These are phyloP conservation scores for Hypotaenidia philippensis DNA, from an alignment of 2,797 vertebrate genomes.

Conservation along the genomic window DNA sequence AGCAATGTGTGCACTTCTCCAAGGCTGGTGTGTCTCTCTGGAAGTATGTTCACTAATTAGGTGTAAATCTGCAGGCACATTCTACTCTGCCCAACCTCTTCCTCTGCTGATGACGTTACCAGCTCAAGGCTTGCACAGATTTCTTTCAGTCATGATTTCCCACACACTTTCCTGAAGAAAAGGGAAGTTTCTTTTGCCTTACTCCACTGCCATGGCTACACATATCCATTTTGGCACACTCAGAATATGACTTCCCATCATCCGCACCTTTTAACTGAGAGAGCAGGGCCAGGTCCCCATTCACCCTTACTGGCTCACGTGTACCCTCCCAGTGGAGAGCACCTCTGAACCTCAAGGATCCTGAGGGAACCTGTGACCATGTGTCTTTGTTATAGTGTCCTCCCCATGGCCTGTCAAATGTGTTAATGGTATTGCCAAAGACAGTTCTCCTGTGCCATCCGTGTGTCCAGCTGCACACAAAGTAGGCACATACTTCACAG, in stretches of 20 bases:
- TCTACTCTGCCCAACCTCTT: not conserved
- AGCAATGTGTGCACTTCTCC: not conserved
- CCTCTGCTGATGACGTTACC: not conserved
- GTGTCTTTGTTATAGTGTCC: not conserved
- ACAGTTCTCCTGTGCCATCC: not conserved
- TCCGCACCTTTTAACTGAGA: not conserved
- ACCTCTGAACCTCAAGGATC: not conserved
- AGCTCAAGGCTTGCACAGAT: not conserved
- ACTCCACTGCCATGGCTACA: not conserved
- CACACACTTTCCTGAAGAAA: not conserved
- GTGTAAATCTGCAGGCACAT: not conserved
- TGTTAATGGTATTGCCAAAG: not conserved
- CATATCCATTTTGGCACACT: not conserved
- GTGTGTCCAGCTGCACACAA: not conserved
- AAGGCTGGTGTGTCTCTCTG: not conserved
- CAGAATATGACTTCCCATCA: not conserved
- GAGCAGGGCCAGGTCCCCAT: not conserved
- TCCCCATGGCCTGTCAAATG: not conserved
- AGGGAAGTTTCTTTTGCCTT: not conserved
- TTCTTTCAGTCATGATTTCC: not conserved
- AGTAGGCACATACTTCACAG: rapidly evolving
- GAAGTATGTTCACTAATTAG: not conserved
- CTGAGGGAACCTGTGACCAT: not conserved
- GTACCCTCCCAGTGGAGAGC: not conserved
- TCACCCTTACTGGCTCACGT: not conserved